Conservation (phyloP, 1,140 invertebrate species). For the Drosophila busckii region DNA sequence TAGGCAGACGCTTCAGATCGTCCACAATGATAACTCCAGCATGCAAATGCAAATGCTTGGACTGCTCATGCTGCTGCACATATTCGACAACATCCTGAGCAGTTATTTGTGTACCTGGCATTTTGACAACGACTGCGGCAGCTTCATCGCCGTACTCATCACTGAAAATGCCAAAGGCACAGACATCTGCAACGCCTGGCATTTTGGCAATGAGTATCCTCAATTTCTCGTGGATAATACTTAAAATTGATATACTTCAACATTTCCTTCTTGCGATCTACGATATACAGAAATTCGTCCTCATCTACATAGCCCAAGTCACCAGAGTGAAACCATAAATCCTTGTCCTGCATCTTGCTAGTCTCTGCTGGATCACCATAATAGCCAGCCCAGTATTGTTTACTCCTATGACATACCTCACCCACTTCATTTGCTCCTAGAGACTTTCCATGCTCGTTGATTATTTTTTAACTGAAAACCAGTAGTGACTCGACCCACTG, state of each 20-base stretch:
- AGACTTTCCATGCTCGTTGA: conserved; percentile 80
- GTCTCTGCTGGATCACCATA: conserved; percentile 81
- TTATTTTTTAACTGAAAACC: conserved; percentile 60
- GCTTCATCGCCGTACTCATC: conserved; percentile 21
- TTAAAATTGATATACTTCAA: conserved; percentile 82
- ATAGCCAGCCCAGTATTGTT: conserved; percentile 66
- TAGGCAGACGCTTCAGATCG: conserved; percentile 32
- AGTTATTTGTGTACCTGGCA: conserved; percentile 9
- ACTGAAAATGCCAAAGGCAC: conserved; percentile 36
- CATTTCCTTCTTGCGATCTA: conserved; percentile 86
- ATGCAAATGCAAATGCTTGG: conserved; percentile 79
- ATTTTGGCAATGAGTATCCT: conserved; percentile 23
- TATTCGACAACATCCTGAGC: conserved; percentile 31
- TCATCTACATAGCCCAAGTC: conserved; percentile 85
- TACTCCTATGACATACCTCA: conserved; percentile 81
- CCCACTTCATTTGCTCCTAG: conserved; percentile 81
- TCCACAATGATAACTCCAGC: conserved; percentile 82
- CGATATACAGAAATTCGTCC: conserved; percentile 83
- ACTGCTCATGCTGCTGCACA: conserved; percentile 49
- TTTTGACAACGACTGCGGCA: conserved; percentile 26
- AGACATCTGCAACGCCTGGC: conserved; percentile 29
- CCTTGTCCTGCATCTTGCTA: conserved; percentile 79
- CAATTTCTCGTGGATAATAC: conserved; percentile 48
- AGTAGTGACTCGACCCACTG: conserved; percentile 34
- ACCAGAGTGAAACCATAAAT: conserved; percentile 86